Evolutionary conservation across 2,888 invertebrate species (phyloP), one percentile per base, ranked within the genome.

Genomic region (Pandemis corylana): DNA sequence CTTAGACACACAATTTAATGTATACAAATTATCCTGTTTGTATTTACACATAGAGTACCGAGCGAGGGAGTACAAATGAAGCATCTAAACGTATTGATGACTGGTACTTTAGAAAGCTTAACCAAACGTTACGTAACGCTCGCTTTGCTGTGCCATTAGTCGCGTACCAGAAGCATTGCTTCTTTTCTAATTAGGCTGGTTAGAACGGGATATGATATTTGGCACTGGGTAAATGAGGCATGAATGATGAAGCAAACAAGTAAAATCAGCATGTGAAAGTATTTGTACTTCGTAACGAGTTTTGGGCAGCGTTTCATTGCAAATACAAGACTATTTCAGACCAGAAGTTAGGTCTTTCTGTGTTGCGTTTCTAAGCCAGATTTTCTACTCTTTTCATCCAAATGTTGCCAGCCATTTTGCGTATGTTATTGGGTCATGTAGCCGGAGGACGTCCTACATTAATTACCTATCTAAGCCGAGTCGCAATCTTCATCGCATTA

Each of bases 41-140:
- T 59, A 28, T 10, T 59, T 20, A 28, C 5, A 59, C 28, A 28
- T 12, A 59, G 28, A 12, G 59, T 28, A 59, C 28, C 59, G 59
- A 59, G 59, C 59, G 28, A 59, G 59, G 10, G 28, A 59, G 59
- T 59, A 59, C 28, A 59, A 20, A 59, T 59, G 20, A 59, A 59
- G 12, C 28, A 20, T 59, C 59, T 59, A 59, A 59, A 59, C 28
- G 59, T 59, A 59, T 59, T 59, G 59, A 59, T 59, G 59, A 59
- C 59, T 59, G 28, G 59, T 59, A 59, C 59, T 28, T 59, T n/a
- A 28, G 59, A 12, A 59, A 59, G 59, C 59, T 59, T 59, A 59
- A 59, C 59, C 59, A 12, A 59, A 59, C 59, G 59, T 59, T 59
- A 59, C 28, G 59, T 59, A 59, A 59, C 59, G 59, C 59, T 59